Evolutionary conservation across 2,888 invertebrate genomes (phyloP).

Genomic region (Nesidiocoris tenuis): DNA sequence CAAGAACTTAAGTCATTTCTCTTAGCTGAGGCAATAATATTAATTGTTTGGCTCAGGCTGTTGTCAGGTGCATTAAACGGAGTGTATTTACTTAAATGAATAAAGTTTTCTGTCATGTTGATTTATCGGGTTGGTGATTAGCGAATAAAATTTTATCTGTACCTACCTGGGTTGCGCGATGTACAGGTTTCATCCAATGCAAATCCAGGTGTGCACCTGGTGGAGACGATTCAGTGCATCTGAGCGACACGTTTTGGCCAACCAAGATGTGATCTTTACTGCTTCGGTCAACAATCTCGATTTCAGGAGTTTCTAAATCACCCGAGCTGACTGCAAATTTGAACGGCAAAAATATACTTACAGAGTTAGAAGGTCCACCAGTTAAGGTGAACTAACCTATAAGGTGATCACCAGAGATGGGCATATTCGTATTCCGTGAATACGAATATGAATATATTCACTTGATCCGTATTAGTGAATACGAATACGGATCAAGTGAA

Average conservation of each 20-base stretch:
- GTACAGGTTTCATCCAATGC: constrained; percentile 5
- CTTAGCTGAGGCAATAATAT: no score
- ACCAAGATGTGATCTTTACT: constrained; percentile 54
- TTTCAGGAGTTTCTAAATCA: constrained; percentile 8
- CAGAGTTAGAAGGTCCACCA: not conserved
- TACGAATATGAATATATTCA: no score
- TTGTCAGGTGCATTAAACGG: no score
- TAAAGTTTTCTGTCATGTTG: no score
- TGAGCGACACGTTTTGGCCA: constrained; percentile 53
- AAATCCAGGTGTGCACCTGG: constrained; percentile 18
- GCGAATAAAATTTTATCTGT: not conserved
- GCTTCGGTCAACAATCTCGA: constrained; percentile 23
- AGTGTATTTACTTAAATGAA: no score
- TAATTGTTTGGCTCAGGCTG: no score
- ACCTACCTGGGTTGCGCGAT: not conserved
- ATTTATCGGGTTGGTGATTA: not conserved
- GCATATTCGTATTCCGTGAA: no score
- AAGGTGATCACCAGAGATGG: no score
- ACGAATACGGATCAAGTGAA: no score
- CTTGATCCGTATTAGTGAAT: no score
- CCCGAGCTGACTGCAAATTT: not conserved
- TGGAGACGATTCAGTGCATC: constrained; percentile 52
- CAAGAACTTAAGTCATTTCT: no score
- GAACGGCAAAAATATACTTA: not conserved
- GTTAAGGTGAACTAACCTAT: no score